These are phyloP conservation scores for Drosophila nigromelanica DNA, from an alignment of 1,140 invertebrate species.

Conservation along the genomic window DNA sequence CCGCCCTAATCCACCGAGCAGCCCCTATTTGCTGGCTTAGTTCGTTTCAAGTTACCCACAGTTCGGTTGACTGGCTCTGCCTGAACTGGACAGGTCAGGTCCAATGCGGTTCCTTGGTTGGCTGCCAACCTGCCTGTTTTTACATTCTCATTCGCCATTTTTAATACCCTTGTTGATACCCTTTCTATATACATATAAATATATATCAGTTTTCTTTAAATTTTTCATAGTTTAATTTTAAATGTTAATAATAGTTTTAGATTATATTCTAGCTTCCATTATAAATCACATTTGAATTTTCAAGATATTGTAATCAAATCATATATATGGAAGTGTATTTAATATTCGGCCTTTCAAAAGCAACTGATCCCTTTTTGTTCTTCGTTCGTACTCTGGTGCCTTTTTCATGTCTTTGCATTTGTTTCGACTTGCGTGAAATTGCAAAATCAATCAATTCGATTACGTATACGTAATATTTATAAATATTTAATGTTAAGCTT, in stretches of 20 bases:
- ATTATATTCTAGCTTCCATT: too few relatives aligned
- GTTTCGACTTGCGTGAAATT: slow-evolving; percentile 72
- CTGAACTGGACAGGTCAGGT: slow-evolving; percentile 12
- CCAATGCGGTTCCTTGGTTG: slow-evolving; percentile 1
- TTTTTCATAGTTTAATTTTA: too few relatives aligned
- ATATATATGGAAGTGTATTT: too few relatives aligned
- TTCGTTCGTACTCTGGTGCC: background rate
- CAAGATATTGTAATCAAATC: too few relatives aligned
- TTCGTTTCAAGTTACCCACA: slow-evolving; percentile 21
- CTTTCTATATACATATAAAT: too few relatives aligned
- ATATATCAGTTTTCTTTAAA: too few relatives aligned
- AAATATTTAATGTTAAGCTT: slow-evolving; percentile 74
- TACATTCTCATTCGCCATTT: slow-evolving; percentile 3
- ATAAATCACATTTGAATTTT: too few relatives aligned
- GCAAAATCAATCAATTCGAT: slow-evolving; percentile 79
- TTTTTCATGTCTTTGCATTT: slow-evolving; percentile 36
- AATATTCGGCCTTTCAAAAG: background rate
- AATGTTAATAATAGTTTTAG: too few relatives aligned
- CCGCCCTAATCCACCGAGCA: slow-evolving; percentile 11
- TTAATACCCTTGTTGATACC: background rate
- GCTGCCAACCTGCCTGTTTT: slow-evolving; percentile 1
- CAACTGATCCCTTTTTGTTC: background rate
- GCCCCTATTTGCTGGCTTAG: background rate
- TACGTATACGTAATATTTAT: slow-evolving; percentile 78
- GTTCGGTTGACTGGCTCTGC: slow-evolving; percentile 11